Conservation (phyloP, 2,888 invertebrate genomes). For the Lasius fuliginosus region DNA sequence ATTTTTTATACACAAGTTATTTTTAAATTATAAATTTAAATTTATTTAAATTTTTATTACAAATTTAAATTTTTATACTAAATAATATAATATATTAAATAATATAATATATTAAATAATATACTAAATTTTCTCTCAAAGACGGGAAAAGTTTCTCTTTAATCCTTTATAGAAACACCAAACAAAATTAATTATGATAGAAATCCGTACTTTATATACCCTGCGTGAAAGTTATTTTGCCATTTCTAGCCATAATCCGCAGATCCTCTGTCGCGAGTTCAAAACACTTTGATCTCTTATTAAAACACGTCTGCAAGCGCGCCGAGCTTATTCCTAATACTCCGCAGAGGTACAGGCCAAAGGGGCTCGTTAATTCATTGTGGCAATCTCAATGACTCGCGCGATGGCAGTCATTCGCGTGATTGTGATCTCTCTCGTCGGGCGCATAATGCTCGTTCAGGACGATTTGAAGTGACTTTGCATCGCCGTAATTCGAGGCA, state of each 20-base stretch:
- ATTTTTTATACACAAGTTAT: neutral
- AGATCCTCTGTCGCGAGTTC: neutral
- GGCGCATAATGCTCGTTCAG: constrained; percentile 19
- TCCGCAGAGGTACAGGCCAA: constrained; percentile 31
- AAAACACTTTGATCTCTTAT: constrained; percentile 39
- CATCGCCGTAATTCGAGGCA: constrained; percentile 41
- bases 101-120: no score
- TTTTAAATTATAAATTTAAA: no score
- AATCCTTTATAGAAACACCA: neutral
- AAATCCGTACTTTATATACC: neutral
- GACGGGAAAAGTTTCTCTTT: neutral
- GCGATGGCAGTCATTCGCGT: constrained; percentile 48
- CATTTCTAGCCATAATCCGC: neutral
- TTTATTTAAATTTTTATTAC: no score
- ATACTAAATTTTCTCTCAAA: neutral
- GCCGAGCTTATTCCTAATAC: neutral
- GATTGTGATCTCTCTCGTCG: constrained; percentile 50
- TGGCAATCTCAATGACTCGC: constrained; percentile 54
- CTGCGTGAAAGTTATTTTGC: neutral
- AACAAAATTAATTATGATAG: neutral
- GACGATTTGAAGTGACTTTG: constrained; percentile 32
- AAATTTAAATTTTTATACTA: neutral
- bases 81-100: no score
- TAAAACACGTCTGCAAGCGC: constrained; percentile 23
- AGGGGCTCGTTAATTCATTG: constrained; percentile 64